Percentiles rank a stretch among this genome's conserved stretches.
phyloP scores from a whole-genome alignment of 2,113 vertebrate genomes.

The Tichodroma muraria region DNA sequence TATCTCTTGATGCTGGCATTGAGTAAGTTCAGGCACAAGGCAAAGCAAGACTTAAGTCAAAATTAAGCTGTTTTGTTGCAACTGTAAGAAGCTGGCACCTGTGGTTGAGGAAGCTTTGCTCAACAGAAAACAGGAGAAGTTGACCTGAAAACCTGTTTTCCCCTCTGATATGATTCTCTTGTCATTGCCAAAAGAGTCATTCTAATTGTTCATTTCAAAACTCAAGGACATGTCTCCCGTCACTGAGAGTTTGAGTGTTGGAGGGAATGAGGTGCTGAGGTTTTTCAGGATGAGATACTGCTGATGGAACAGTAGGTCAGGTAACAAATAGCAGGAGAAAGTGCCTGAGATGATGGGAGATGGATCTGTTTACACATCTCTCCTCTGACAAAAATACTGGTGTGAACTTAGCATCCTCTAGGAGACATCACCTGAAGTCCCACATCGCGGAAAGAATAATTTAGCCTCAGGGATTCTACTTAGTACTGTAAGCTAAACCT shows the following conservation, averaged over 20 bases:
- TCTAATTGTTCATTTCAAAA: background rate
- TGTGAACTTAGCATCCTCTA: background rate
- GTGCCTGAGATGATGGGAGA: background rate
- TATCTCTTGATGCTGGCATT: background rate
- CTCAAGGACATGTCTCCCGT: background rate
- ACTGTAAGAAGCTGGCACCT: background rate
- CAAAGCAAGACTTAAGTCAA: background rate
- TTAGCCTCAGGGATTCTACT: background rate
- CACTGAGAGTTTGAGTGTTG: fast-evolving
- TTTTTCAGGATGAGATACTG: background rate
- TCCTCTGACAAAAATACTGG: background rate
- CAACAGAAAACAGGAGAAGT: background rate
- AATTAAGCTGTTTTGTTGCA: background rate
- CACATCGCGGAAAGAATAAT: background rate
- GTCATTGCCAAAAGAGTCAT: background rate
- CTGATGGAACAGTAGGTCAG: background rate
- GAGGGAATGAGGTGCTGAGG: background rate
- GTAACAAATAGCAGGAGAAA: background rate
- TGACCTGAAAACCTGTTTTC: background rate
- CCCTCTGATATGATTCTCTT: fast-evolving
- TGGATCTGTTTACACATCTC: background rate
- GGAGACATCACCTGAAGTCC: background rate
- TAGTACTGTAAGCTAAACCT: background rate
- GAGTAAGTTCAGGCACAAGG: background rate
- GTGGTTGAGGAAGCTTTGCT: fast-evolving